A percentile compares a stretch with the other conserved stretches of the same genome.
These are phyloP conservation scores for Unio pictorum DNA, from an alignment of 2,888 invertebrate genomes.

Conservation along the genomic window DNA sequence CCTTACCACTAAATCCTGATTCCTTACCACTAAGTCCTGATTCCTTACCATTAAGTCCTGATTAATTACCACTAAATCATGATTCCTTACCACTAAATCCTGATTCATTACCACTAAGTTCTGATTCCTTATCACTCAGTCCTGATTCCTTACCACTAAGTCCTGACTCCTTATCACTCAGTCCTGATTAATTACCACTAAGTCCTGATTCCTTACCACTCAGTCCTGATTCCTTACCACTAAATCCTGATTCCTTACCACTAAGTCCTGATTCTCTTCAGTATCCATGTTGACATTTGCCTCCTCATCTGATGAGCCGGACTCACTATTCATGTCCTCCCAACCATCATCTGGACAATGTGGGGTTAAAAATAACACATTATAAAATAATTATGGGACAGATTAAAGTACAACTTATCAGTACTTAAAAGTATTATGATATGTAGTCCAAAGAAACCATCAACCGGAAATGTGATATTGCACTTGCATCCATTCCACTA, in stretches of 20 bases:
- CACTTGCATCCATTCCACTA: too few relatives aligned
- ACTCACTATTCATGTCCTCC: conserved; percentile 66
- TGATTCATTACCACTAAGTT: too few relatives aligned
- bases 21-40: too few relatives aligned
- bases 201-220: neutral
- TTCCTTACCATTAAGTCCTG: too few relatives aligned
- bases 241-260: neutral
- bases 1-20: too few relatives aligned
- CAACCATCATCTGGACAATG: conserved; percentile 57
- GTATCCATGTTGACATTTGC: conserved; percentile 39
- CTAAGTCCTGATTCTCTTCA: conserved; percentile 10
- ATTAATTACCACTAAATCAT: too few relatives aligned
- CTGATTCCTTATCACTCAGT: too few relatives aligned
- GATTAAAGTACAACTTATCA: neutral
- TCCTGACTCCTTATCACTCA: neutral
- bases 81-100: too few relatives aligned
- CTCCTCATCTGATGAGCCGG: conserved; percentile 59
- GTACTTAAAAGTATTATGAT: neutral
- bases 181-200: neutral
- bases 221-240: neutral
- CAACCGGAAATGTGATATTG: neutral
- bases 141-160: neutral
- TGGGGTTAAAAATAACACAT: neutral
- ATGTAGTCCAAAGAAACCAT: neutral
- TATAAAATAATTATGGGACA: neutral